Evolutionary conservation across 2,888 invertebrate species (phyloP), one percentile per base, ranked within the genome.

Genomic region (Hirtodrosophila histrioides): DNA sequence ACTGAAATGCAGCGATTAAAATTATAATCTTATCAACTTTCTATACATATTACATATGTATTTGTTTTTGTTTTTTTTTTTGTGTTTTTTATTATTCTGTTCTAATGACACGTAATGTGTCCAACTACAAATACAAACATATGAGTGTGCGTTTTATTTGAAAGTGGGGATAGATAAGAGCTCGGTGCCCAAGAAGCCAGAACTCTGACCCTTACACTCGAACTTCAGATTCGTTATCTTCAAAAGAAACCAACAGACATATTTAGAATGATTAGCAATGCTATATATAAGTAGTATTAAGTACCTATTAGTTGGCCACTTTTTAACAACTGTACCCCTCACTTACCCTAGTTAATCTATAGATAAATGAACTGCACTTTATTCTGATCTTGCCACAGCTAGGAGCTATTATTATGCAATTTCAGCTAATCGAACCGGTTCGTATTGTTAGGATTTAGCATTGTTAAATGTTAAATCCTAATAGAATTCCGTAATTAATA

Each of bases 181-280:
- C 33, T 23, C 17, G 1, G 17, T 17, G 29, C 29, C 11, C n/a
- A 27, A 17, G n/a, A 46, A 27, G 39, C 36, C 9, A n/a, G 57
- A 55, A 72, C 75, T 72, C 43, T 72, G 69, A 74, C 71, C 71
- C 75, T 10, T 10, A n/a, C 45, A 39, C 9, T 50, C 50, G 10
- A 66, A 66, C 41, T 55, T 46, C 45, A 54, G 7, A 54, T 49
- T 11, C 33, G 57, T 69, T 71, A 69, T 69, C 72, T 45, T 31
- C 4, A 27, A 12, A 33, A 31, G 12, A 12, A 35, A 10, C 3
- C 10, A 2, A 17, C 0, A n/a, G 8, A 33, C 40, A 49, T 40
- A 27, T 2, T 11, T 37, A 31, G 17, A 33, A 33, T 41, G 45
- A 58, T 49, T 31, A 51, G 37, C 27, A 27, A 27, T 27, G 3